phyloP scores from a whole-genome alignment of 92 coral and sea anemone genomes.

The Zoanthus sociatus region DNA sequence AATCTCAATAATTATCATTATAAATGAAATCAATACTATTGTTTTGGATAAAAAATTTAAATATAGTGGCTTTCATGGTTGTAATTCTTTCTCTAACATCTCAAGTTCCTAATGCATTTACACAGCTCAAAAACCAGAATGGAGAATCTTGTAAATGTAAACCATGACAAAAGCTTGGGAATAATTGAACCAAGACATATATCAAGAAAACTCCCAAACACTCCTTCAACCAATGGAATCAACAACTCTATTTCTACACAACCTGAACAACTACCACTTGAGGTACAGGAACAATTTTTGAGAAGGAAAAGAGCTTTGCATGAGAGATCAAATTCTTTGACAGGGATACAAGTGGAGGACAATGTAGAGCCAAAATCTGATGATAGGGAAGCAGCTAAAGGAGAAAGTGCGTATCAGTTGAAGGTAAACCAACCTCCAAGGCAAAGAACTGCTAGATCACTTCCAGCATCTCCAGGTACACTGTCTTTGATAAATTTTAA shows the following conservation, averaged over 20 bases:
- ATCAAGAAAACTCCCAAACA: slow-evolving; percentile 81
- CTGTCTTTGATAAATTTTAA: too few relatives aligned
- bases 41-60: too few relatives aligned
- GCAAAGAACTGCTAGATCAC: slow-evolving; percentile 55
- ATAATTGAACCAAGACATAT: slow-evolving; percentile 26
- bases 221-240: slow-evolving; percentile 75
- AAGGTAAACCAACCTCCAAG: background rate
- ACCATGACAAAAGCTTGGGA: background rate
- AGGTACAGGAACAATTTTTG: slow-evolving; percentile 80
- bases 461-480: slow-evolving; percentile 84
- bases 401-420: slow-evolving; percentile 15
- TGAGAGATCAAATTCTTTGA: slow-evolving; percentile 82
- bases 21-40: too few relatives aligned
- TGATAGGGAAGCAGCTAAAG: slow-evolving; percentile 1
- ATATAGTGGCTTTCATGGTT: background rate
- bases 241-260: slow-evolving; percentile 45
- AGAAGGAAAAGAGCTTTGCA: slow-evolving; percentile 64
- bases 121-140: background rate
- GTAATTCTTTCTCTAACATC: background rate
- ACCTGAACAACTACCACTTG: slow-evolving; percentile 74
- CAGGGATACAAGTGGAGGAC: slow-evolving; percentile 70
- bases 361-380: slow-evolving; percentile 37
- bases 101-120: background rate
- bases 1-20: too few relatives aligned
- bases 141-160: background rate